Percentiles rank a stretch among this genome's conserved stretches.
phyloP scores from a whole-genome alignment of 2,113 vertebrate species.

The Azemiops feae region DNA sequence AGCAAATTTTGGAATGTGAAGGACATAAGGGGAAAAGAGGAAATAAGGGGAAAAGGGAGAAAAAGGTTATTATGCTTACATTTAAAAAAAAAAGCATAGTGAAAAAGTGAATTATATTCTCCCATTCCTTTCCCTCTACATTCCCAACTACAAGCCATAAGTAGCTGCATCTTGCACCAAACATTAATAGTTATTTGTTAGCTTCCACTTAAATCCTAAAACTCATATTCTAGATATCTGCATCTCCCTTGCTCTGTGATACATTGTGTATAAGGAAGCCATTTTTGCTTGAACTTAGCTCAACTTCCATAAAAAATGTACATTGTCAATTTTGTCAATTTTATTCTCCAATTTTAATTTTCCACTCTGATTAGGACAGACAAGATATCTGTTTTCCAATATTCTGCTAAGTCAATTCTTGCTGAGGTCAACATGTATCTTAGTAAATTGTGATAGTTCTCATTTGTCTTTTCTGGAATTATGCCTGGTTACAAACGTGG shows the following conservation, averaged over 20 bases:
- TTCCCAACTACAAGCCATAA: no score
- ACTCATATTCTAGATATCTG: neutral
- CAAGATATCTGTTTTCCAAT: neutral
- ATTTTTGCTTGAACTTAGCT: neutral
- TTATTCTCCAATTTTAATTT: neutral
- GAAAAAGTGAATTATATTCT: no score
- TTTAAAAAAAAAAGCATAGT: no score
- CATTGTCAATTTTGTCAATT: neutral
- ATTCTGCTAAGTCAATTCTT: neutral
- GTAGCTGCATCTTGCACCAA: no score
- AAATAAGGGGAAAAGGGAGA: no score
- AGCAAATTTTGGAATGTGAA: no score
- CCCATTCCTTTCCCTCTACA: no score
- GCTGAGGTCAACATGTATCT: neutral
- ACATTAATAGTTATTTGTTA: no score
- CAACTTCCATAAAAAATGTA: neutral
- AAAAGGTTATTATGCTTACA: no score
- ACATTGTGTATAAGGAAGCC: neutral
- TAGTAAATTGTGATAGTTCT: neutral
- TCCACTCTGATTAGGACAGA: neutral
- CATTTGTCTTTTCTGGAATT: neutral
- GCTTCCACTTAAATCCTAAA: no score
- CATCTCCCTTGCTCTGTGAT: neutral
- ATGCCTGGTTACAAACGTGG: neutral
- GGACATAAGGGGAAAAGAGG: no score